A percentile compares a stretch with the other conserved stretches of the same genome.
Evolutionary conservation across 2,797 vertebrate species (phyloP).

Genomic region (Threskiornis aethiopicus): DNA sequence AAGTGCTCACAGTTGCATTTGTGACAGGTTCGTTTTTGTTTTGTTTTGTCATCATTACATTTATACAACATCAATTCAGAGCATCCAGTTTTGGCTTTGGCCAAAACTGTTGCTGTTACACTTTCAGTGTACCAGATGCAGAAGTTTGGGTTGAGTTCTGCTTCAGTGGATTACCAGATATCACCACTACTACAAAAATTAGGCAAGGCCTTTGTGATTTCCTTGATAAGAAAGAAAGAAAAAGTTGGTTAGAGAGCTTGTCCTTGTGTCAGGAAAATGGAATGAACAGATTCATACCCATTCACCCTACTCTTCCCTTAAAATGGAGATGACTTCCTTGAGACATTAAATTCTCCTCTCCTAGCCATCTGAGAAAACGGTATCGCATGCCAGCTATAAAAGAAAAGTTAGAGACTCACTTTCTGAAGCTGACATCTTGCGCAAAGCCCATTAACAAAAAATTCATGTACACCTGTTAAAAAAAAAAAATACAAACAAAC

Average conservation of each 20-base stretch:
- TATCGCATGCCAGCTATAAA: neutral
- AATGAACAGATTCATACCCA: neutral
- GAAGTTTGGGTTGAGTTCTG: slow-evolving; percentile 49
- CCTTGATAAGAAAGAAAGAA: neutral
- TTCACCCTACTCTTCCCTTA: neutral
- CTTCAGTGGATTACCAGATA: neutral
- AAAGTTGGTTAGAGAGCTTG: neutral
- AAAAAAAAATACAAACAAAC: neutral
- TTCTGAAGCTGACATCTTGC: neutral
- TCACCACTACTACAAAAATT: neutral
- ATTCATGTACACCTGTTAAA: neutral
- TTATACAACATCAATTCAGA: slow-evolving; percentile 18
- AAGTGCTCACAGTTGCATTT: slow-evolving; percentile 67
- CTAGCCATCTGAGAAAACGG: neutral
- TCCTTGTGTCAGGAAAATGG: neutral
- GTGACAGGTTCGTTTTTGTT: slow-evolving; percentile 46
- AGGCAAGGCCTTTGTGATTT: neutral
- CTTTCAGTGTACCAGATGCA: slow-evolving; percentile 18
- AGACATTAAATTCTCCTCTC: neutral
- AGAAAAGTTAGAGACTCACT: neutral
- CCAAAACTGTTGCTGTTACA: slow-evolving; percentile 47
- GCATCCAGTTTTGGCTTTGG: slow-evolving; percentile 22
- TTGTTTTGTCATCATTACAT: slow-evolving; percentile 52
- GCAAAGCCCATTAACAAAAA: neutral
- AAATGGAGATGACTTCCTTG: neutral